Percentiles rank a stretch among this genome's conserved stretches.
phyloP scores from a whole-genome alignment of 1,140 invertebrate species.

The Drosophila equinoxialis region DNA sequence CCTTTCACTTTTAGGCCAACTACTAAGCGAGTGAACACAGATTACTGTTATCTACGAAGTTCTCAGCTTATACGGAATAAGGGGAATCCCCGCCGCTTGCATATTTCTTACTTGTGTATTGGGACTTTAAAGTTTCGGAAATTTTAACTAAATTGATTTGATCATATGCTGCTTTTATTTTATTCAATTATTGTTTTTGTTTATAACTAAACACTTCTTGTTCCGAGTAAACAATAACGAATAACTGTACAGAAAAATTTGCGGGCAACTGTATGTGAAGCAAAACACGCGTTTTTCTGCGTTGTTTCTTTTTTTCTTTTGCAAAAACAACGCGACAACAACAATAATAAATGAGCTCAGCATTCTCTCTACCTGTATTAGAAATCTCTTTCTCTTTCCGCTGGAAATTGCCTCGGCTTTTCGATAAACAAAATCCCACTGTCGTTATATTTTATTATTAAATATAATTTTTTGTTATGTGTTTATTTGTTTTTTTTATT shows the following conservation, averaged over 20 bases:
- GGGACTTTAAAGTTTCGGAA: too few relatives aligned
- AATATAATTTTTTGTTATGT: not conserved
- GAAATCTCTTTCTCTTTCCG: not conserved
- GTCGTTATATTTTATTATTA: not conserved
- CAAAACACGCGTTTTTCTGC: slow-evolving; percentile 27
- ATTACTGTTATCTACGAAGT: too few relatives aligned
- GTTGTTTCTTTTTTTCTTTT: slow-evolving; percentile 22
- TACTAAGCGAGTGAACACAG: too few relatives aligned
- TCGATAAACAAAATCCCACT: not conserved
- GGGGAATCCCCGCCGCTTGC: too few relatives aligned
- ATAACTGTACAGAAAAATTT: not conserved
- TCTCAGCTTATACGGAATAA: too few relatives aligned
- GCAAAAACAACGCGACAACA: slow-evolving; percentile 10
- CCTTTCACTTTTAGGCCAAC: too few relatives aligned
- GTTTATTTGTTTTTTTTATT: slow-evolving; percentile 6
- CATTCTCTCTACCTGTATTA: slow-evolving; percentile 17
- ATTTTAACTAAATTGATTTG: too few relatives aligned
- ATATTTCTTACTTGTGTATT: too few relatives aligned
- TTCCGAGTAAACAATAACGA: too few relatives aligned
- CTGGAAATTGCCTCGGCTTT: not conserved
- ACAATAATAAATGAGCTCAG: slow-evolving; percentile 19
- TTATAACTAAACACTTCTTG: too few relatives aligned
- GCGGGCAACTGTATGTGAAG: slow-evolving; percentile 2
- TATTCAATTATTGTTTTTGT: too few relatives aligned
- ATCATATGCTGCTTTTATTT: too few relatives aligned